Evolutionary conservation across 2,888 invertebrate species (phyloP).

Genomic region (Caradrina kadenii): DNA sequence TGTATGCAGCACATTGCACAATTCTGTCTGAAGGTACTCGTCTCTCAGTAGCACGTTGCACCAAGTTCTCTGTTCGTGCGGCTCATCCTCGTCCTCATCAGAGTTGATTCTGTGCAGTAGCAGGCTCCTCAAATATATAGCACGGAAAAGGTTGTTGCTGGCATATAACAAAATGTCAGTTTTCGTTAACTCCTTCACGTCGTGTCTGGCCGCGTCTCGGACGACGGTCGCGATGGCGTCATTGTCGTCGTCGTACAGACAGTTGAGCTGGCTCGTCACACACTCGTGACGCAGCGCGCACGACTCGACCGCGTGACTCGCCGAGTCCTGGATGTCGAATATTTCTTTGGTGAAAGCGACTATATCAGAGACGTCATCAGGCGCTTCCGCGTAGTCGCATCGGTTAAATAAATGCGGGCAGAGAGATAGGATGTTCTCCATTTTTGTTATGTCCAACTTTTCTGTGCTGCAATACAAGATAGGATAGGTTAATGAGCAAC

Average conservation of each 20-base stretch:
- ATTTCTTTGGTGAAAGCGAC: conserved; percentile 56
- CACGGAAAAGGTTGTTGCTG: conserved; percentile 68
- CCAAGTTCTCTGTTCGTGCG: conserved; percentile 52
- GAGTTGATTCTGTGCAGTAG: conserved; percentile 55
- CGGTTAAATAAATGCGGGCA: conserved; percentile 68
- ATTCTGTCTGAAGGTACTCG: conserved; percentile 60
- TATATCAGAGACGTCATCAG: conserved; percentile 50
- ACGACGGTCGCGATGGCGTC: conserved; percentile 61
- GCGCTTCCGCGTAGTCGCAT: conserved; percentile 42
- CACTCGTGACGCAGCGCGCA: conserved; percentile 71
- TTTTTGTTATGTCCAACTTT: conserved; percentile 59
- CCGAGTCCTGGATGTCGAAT: conserved; percentile 35
- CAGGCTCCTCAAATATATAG: conserved; percentile 68
- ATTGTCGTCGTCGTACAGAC: conserved; percentile 72
- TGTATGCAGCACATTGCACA: conserved; percentile 69
- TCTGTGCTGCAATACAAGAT: conserved; percentile 63
- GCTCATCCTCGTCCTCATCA: conserved; percentile 55
- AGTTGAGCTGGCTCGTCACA: conserved; percentile 71
- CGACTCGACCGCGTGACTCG: conserved; percentile 38
- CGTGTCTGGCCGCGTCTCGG: conserved; percentile 38
- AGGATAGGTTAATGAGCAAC: neutral
- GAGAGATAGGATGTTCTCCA: conserved; percentile 73
- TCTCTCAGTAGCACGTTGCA: conserved; percentile 64
- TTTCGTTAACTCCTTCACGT: conserved; percentile 61
- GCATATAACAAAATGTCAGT: conserved; percentile 64